Evolutionary conservation across 2,113 vertebrate genomes (phyloP).

Genomic region (Saccopteryx leptura): DNA sequence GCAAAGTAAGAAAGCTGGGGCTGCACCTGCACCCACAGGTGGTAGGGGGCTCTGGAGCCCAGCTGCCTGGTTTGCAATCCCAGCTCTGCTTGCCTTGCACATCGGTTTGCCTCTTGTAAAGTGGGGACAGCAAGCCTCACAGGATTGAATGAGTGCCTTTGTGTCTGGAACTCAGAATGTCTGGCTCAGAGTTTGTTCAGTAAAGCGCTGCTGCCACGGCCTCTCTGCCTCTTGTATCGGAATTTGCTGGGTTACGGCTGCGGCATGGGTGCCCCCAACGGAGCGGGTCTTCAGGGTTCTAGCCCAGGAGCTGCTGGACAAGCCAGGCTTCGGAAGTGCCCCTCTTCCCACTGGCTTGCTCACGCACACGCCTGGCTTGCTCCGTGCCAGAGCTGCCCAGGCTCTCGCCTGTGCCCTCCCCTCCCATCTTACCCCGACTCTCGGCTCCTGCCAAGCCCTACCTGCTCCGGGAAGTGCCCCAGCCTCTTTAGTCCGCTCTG

Average conservation of each 20-base stretch:
- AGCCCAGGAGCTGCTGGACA: background rate
- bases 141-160: background rate
- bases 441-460: background rate
- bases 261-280: background rate
- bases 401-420: too few relatives aligned
- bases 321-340: background rate
- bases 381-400: background rate
- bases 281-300: background rate
- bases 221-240: background rate
- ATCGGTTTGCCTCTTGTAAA: background rate
- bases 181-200: background rate
- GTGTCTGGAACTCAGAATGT: background rate
- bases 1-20: background rate
- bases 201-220: background rate
- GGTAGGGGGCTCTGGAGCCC: background rate
- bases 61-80: background rate
- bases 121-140: background rate
- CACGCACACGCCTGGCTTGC: rapidly evolving
- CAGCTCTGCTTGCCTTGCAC: background rate
- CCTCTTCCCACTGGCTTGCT: background rate
- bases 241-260: background rate
- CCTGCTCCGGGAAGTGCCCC: background rate
- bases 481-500: background rate
- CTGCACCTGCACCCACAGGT: background rate
- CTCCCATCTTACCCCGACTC: background rate